Evolutionary conservation across 2,797 vertebrate species (phyloP).

Genomic region (Megalops cyprinoides): DNA sequence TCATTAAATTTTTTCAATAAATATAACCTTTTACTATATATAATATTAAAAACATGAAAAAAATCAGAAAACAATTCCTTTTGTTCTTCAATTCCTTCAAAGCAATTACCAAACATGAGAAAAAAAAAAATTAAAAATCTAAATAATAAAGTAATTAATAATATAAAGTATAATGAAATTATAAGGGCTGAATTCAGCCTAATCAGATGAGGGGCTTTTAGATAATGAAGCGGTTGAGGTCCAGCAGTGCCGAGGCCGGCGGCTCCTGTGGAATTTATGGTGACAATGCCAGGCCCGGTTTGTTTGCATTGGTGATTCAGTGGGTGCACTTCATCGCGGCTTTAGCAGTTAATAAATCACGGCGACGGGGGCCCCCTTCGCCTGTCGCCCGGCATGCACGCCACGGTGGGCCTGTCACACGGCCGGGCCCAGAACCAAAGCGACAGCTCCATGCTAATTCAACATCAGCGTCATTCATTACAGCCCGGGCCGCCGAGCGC

Average conservation of each 20-base stretch:
- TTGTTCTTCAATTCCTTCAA: neutral
- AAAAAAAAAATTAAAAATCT: neutral
- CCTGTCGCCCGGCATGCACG: slow-evolving; percentile 53
- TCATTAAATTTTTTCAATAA: too few species aligned
- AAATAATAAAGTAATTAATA: neutral
- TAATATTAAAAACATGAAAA: too few species aligned
- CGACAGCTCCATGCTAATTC: slow-evolving; percentile 81
- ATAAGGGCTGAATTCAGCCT: neutral
- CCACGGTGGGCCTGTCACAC: slow-evolving; percentile 76
- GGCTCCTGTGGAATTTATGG: slow-evolving; percentile 63
- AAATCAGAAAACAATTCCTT: too few species aligned
- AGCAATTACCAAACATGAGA: neutral
- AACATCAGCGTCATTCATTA: slow-evolving; percentile 80
- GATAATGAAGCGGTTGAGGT: slow-evolving; percentile 71
- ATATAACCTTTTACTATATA: neutral
- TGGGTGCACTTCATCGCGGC: slow-evolving; percentile 68
- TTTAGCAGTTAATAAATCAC: slow-evolving; percentile 78
- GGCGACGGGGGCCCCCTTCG: slow-evolving; percentile 51
- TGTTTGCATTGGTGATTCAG: slow-evolving; percentile 73
- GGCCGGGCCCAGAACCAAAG: slow-evolving; percentile 63
- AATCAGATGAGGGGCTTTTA: slow-evolving; percentile 49
- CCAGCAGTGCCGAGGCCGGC: slow-evolving; percentile 44
- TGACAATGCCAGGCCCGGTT: slow-evolving; percentile 68
- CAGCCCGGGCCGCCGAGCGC: slow-evolving; percentile 74
- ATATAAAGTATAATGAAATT: neutral